Evolutionary conservation across 2,888 invertebrate species (phyloP).

Genomic region (Diachrysia chrysitis): DNA sequence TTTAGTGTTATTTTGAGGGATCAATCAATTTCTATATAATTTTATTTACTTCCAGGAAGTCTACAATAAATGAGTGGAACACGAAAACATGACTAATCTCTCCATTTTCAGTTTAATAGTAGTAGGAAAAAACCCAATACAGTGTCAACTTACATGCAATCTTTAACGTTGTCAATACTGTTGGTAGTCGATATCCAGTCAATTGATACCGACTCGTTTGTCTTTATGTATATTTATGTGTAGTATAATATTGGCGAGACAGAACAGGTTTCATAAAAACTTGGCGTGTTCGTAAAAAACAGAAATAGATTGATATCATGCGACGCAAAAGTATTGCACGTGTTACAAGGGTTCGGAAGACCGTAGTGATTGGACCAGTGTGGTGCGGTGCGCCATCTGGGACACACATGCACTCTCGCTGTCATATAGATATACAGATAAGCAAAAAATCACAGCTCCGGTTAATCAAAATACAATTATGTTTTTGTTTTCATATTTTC

Average conservation of each 20-base stretch:
- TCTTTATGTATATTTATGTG: conserved; percentile 19
- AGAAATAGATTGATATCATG: conserved; percentile 11
- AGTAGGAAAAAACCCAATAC: conserved; percentile 28
- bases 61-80: conserved; percentile 7
- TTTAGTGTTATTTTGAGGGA: neutral
- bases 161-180: conserved; percentile 19
- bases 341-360: conserved; percentile 66
- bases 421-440: conserved; percentile 80
- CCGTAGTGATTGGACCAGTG: conserved; percentile 66
- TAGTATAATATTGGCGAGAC: neutral
- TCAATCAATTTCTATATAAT: conserved; percentile 1
- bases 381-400: conserved; percentile 20
- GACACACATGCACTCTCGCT: conserved; percentile 54
- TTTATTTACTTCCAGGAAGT: conserved; percentile 19
- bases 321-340: conserved; percentile 43
- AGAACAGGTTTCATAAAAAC: conserved; percentile 32
- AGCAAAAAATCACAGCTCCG: conserved; percentile 89
- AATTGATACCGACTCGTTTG: conserved; percentile 22
- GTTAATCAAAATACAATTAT: conserved; percentile 87
- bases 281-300: conserved; percentile 14
- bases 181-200: conserved; percentile 10
- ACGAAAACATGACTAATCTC: conserved; percentile 11
- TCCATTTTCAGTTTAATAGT: conserved; percentile 21
- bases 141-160: conserved; percentile 28
- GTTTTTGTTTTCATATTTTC: conserved; percentile 81